Conservation (phyloP, 2,113 vertebrate species). For the Brienomyrus longianalis region DNA sequence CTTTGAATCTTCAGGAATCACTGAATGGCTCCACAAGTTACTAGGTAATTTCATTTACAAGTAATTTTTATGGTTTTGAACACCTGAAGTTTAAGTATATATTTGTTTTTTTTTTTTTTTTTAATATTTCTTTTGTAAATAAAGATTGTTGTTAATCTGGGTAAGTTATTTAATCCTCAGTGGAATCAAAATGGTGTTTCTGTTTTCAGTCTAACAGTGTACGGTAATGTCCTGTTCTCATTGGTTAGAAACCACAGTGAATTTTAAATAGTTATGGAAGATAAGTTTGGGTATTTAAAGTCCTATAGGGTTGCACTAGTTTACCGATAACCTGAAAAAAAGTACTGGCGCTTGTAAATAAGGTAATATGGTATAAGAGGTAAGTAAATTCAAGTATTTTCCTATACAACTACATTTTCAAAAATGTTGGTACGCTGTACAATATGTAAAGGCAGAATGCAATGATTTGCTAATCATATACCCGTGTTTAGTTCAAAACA, state of each 20-base stretch:
- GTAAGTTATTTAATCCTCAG: not conserved
- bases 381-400: not conserved
- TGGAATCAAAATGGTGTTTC: not conserved
- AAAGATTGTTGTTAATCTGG: constrained; percentile 11
- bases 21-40: not conserved
- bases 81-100: constrained; percentile 20
- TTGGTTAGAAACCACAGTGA: not conserved
- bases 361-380: not conserved
- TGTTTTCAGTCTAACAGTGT: not conserved
- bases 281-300: not conserved
- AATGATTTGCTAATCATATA: not conserved
- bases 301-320: not conserved
- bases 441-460: not conserved
- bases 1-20: not conserved
- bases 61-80: constrained; percentile 30
- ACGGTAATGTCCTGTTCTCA: not conserved
- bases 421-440: not conserved
- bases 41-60: not conserved
- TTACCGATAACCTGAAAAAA: not conserved
- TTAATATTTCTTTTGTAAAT: constrained; percentile 26
- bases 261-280: not conserved
- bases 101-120: constrained; percentile 19
- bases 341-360: not conserved
- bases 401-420: not conserved
- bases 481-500: not conserved